Base-by-base conservation (phyloP, 2,113 vertebrate species). In the Pseudorasbora parva region DNA sequence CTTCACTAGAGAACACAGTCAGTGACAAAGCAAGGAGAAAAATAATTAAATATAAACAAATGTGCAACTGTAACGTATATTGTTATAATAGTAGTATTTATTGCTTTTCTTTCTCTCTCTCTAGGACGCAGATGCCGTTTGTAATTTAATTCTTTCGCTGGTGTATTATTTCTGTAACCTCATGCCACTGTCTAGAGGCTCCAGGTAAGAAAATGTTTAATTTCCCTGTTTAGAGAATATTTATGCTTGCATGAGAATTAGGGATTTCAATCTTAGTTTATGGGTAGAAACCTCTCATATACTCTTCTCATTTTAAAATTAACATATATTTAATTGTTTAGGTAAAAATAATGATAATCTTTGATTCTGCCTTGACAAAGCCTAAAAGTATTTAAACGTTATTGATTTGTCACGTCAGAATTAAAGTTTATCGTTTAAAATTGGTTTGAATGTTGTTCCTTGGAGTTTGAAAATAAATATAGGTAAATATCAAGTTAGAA, bases 151-250 rank as follows among this genome's bases (percentile, higher is more conserved):
- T 90, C 95, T 99, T 57, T 99, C 97, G 3, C 89, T 99, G 91
- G 95, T 98, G 87, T 99, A 99, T 92, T 99, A 99, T 94, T 99
- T 99, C 93, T 99, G 97, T 90, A 99, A 99, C 87, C 95, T 99
- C 92, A 98, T 99, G 97, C 98, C 98, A 11, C 96, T 99, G 59
- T 99, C 98, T 84, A 95, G 97, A 91, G 97, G 97, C 88, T 98
- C 97, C 89, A 99, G 97, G 97, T 99, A 75, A 8, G n/a, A 49
- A 73, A 4, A 17, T 6, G 4, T 14, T 21, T 9, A 2, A 27
- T 10, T 11, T 8, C 12, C 17, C 19, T 68, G 19, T 49, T 72
- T 11, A 43, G 2, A 12, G 11, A 25, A 47, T 37, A n/a, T 72
- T 82, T 45, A 8, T 45, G 21, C 17, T 17, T 68, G 1, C 19